Conservation (phyloP, 2,113 vertebrate genomes). For the Eira barbara region DNA sequence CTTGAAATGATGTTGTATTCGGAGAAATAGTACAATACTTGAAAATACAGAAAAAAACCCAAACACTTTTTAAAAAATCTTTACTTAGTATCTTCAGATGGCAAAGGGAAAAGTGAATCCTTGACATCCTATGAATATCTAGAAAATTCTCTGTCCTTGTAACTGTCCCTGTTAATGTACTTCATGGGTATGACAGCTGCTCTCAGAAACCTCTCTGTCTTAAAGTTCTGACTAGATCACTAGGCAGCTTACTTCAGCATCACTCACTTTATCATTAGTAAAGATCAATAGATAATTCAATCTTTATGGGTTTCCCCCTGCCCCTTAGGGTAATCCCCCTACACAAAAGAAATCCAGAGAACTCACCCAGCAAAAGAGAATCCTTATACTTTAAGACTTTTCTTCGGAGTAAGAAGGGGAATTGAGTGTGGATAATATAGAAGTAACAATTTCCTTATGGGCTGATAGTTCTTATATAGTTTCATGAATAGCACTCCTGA, state of each 20-base stretch:
- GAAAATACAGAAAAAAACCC: background rate
- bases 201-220: background rate
- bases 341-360: background rate
- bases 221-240: background rate
- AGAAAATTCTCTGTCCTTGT: background rate
- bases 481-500: background rate
- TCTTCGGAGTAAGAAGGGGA: background rate
- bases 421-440: background rate
- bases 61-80: background rate
- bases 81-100: background rate
- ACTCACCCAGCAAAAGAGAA: background rate
- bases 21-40: background rate
- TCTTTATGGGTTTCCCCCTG: background rate
- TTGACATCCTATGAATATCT: background rate
- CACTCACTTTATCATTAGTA: background rate
- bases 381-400: background rate
- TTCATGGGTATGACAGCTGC: rapidly evolving
- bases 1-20: background rate
- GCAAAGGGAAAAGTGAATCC: background rate
- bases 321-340: background rate
- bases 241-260: background rate
- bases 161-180: background rate
- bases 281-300: background rate
- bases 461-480: background rate
- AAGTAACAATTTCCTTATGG: background rate